phyloP scores from a whole-genome alignment of 2,113 vertebrate genomes.

The Apteryx mantelli region DNA sequence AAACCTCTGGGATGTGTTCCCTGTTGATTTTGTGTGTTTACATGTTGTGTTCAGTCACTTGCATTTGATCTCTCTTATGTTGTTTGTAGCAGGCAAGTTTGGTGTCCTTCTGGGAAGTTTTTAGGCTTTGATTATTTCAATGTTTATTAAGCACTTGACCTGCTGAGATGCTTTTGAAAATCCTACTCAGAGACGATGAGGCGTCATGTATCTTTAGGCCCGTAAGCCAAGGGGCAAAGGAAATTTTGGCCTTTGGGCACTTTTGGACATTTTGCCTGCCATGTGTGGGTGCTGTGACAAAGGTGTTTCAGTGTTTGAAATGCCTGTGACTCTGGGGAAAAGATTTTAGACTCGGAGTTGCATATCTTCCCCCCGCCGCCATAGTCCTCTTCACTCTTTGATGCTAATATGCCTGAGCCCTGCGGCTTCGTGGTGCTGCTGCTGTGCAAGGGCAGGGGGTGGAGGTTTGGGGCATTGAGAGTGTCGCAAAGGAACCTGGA shows the following conservation, averaged over 20 bases:
- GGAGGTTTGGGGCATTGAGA: not conserved
- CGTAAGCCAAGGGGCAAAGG: not conserved
- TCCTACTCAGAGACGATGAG: not conserved
- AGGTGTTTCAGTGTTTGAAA: not conserved
- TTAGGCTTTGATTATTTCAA: not conserved
- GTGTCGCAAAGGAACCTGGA: not conserved
- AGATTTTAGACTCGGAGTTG: not conserved
- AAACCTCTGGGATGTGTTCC: conserved; percentile 34
- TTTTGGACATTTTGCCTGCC: not conserved
- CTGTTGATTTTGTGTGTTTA: conserved; percentile 21
- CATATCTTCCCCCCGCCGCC: not conserved
- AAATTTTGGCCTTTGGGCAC: not conserved
- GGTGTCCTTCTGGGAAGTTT: not conserved
- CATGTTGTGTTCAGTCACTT: not conserved
- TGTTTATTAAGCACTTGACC: not conserved
- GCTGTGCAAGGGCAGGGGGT: not conserved
- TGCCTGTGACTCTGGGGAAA: fast-evolving
- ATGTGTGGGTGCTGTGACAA: not conserved
- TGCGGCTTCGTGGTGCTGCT: not conserved
- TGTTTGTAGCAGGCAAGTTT: not conserved
- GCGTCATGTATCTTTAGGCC: not conserved
- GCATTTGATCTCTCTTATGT: not conserved
- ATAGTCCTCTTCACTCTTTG: not conserved
- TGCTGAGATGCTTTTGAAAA: not conserved
- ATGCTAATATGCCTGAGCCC: not conserved